phyloP scores from a whole-genome alignment of 2,113 vertebrate species.

The Shinisaurus crocodilurus region DNA sequence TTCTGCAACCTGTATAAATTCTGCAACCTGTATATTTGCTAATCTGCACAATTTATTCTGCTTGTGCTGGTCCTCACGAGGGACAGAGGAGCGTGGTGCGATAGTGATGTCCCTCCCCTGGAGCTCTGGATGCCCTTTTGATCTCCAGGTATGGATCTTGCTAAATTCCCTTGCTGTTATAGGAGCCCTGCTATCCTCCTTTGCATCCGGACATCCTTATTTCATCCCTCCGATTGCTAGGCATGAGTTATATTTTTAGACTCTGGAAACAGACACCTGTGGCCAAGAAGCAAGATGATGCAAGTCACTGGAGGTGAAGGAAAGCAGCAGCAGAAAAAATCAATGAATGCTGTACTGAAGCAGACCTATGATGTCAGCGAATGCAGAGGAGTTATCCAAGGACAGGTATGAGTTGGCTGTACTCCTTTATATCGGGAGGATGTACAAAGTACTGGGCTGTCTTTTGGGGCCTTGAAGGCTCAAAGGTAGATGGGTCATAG shows the following conservation, averaged over 20 bases:
- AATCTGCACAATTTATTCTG: not conserved
- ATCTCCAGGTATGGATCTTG: no score
- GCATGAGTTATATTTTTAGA: conserved; percentile 11
- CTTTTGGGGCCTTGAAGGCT: conserved; percentile 1
- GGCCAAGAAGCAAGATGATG: not conserved
- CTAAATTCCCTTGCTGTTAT: not conserved
- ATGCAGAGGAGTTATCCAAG: conserved; percentile 9
- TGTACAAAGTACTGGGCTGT: not conserved
- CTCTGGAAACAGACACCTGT: conserved; percentile 2
- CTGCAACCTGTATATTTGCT: not conserved
- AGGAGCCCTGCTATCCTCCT: not conserved
- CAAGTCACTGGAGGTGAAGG: not conserved
- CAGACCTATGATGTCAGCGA: not conserved
- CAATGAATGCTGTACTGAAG: conserved; percentile 17
- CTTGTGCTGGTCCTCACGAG: not conserved
- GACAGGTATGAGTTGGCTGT: not conserved
- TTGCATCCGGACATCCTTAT: not conserved
- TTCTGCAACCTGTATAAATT: not conserved
- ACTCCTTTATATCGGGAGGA: not conserved
- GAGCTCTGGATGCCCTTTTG: not conserved
- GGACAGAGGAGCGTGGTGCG: not conserved
- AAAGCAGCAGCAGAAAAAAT: not conserved
- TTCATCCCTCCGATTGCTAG: not conserved
- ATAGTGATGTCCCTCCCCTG: not conserved
- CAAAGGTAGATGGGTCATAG: conserved; percentile 34